Evolutionary conservation across 2,888 invertebrate genomes (phyloP).

Genomic region (Hecatera dysodea): DNA sequence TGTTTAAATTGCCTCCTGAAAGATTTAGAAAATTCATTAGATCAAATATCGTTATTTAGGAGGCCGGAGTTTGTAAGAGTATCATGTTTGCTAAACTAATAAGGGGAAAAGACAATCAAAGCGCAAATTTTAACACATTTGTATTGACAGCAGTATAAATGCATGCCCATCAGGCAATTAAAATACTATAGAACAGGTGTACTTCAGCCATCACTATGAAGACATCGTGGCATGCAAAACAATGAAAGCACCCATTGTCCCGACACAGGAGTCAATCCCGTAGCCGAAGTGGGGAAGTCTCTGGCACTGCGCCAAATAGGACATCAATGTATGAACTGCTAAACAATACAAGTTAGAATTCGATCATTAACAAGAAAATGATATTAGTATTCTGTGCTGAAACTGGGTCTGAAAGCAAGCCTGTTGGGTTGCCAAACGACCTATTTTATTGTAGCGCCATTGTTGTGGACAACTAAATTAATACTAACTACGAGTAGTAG

Average conservation of each 20-base stretch:
- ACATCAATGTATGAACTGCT: constrained; percentile 8
- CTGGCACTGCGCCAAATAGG: constrained; percentile 51
- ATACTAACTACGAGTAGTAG: too few species aligned
- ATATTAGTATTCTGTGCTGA: constrained; percentile 47
- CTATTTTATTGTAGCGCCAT: too few species aligned
- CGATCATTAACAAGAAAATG: constrained; percentile 24
- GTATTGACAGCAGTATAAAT: neutral
- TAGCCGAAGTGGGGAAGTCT: constrained; percentile 11
- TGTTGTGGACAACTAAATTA: too few species aligned
- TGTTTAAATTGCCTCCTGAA: too few species aligned
- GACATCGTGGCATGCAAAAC: constrained; percentile 27
- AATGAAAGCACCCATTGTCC: constrained; percentile 44
- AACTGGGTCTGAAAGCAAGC: constrained; percentile 10
- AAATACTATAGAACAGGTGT: constrained; percentile 6
- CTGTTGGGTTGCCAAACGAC: neutral
- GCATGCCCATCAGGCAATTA: neutral
- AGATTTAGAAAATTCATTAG: too few species aligned
- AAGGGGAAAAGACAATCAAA: neutral
- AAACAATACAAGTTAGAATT: constrained; percentile 39
- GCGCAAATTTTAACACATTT: neutral
- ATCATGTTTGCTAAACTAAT: neutral
- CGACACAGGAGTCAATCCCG: constrained; percentile 13
- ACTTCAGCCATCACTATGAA: constrained; percentile 18
- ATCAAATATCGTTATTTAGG: neutral
- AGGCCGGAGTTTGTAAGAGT: neutral